Conservation (phyloP, 2,113 vertebrate species). For the Etheostoma cragini region DNA sequence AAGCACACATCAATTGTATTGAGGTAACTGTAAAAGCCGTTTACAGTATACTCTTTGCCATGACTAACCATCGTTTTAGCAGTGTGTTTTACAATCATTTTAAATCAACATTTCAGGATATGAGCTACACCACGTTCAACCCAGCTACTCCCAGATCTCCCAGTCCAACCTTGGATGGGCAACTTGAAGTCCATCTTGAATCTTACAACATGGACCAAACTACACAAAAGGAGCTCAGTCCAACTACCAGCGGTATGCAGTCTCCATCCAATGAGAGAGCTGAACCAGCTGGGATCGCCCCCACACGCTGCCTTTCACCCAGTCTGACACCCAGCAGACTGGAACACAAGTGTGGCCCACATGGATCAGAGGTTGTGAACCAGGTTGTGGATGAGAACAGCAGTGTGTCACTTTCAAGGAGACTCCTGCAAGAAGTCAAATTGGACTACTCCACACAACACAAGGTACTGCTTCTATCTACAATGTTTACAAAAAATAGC, state of each 20-base stretch:
- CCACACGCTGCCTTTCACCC: conserved; percentile 78
- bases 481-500: not conserved
- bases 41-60: not conserved
- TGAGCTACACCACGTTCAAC: conserved; percentile 44
- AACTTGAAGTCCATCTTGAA: conserved; percentile 32
- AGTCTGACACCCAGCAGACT: conserved; percentile 21
- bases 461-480: conserved; percentile 56
- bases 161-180: conserved; percentile 26
- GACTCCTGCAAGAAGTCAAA: conserved; percentile 74
- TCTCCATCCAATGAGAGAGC: conserved; percentile 29
- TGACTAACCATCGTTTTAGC: conserved; percentile 2
- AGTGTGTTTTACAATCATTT: not conserved
- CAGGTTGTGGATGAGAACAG: conserved; percentile 24
- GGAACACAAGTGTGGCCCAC: conserved; percentile 21
- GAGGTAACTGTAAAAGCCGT: conserved; percentile 6
- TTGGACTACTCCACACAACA: conserved; percentile 42
- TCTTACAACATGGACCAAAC: conserved; percentile 15
- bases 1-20: conserved; percentile 14
- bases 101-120: conserved; percentile 64
- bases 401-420: conserved; percentile 70
- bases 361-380: conserved; percentile 20
- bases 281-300: conserved; percentile 50
- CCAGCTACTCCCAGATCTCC: conserved; percentile 38
- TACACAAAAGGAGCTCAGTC: conserved; percentile 26
- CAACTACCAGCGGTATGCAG: not conserved